Evolutionary conservation across 2,113 vertebrate genomes (phyloP).

Genomic region (Hyaena hyaena): DNA sequence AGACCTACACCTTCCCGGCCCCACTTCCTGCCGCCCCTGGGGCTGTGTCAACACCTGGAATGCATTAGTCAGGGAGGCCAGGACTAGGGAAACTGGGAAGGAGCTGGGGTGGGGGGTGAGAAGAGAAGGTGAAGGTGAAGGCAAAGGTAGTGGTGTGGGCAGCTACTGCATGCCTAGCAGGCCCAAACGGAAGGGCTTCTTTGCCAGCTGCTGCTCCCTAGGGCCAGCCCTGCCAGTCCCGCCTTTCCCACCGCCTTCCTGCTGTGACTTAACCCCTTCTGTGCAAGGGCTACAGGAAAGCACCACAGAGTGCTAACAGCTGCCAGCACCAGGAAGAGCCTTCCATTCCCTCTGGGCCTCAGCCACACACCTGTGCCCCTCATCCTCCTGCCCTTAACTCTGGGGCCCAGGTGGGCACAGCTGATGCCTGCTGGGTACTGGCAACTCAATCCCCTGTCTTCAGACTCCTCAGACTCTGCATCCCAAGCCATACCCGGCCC

Average conservation of each 20-base stretch:
- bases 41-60: conserved; percentile 58
- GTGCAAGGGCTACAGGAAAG: not conserved
- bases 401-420: not conserved
- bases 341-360: not conserved
- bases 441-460: not conserved
- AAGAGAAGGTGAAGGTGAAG: conserved; percentile 51
- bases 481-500: not conserved
- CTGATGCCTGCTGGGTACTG: not conserved
- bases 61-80: conserved; percentile 51
- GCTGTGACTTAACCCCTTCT: conserved; percentile 65
- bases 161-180: not conserved
- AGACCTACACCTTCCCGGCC: not conserved
- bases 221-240: conserved; percentile 47
- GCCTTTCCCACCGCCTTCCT: conserved; percentile 55
- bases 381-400: not conserved
- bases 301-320: not conserved
- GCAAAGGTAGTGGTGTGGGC: not conserved
- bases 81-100: not conserved
- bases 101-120: not conserved
- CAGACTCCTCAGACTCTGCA: not conserved
- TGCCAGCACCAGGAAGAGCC: not conserved
- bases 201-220: conserved; percentile 59
- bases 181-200: conserved; percentile 42
- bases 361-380: conserved; percentile 40
- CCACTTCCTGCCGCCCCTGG: not conserved